Conservation (phyloP, 2,113 vertebrate genomes). For the Pseudorhombus dupliciocellatus region DNA sequence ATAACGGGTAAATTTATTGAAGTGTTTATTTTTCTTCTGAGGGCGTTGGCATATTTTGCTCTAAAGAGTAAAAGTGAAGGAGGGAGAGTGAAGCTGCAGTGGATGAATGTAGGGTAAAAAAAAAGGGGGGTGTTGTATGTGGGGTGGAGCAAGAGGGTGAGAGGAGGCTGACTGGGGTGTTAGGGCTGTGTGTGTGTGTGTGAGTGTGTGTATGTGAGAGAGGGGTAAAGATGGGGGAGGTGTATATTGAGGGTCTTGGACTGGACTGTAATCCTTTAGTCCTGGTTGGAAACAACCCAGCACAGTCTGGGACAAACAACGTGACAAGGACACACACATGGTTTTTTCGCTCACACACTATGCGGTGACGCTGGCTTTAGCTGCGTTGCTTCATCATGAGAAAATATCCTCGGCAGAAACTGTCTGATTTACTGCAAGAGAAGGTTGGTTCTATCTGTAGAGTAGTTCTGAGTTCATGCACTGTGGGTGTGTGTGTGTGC, state of each 20-base stretch:
- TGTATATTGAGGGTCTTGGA: slow-evolving; percentile 48
- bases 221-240: slow-evolving; percentile 12
- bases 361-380: slow-evolving; percentile 18
- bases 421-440: slow-evolving; percentile 58
- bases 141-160: slow-evolving; percentile 26
- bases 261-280: slow-evolving; percentile 75
- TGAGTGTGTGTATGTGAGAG: neutral
- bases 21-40: slow-evolving; percentile 41
- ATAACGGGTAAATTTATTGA: slow-evolving; percentile 45
- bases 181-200: slow-evolving; percentile 24
- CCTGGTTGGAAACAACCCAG: slow-evolving; percentile 61
- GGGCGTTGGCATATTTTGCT: slow-evolving; percentile 18
- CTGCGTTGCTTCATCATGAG: slow-evolving; percentile 59
- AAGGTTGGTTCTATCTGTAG: slow-evolving; percentile 68
- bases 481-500: slow-evolving; percentile 16
- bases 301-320: slow-evolving; percentile 58
- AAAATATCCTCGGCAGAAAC: slow-evolving; percentile 58
- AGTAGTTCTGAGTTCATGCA: slow-evolving; percentile 1
- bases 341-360: slow-evolving; percentile 3
- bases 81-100: slow-evolving; percentile 26
- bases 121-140: slow-evolving; percentile 22
- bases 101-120: slow-evolving; percentile 49
- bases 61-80: slow-evolving; percentile 21
- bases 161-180: slow-evolving; percentile 45
- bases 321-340: slow-evolving; percentile 31